Evolutionary conservation across 2,888 invertebrate genomes (phyloP).

Genomic region (Plagodis pulveraria): DNA sequence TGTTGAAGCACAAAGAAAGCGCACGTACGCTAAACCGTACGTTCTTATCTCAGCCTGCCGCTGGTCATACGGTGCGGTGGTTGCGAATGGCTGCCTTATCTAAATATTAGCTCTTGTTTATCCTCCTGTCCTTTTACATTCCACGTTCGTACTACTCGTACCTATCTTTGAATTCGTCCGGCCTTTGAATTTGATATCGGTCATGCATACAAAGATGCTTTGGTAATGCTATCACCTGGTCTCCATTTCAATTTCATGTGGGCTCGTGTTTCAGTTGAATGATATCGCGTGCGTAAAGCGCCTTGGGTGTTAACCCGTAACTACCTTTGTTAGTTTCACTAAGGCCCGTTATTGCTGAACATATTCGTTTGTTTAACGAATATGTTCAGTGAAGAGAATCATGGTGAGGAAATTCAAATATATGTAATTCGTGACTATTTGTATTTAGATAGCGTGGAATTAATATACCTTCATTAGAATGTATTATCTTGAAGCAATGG

Average conservation of each 20-base stretch:
- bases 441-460: too few species aligned
- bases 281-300: not conserved
- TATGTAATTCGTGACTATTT: too few species aligned
- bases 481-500: too few species aligned
- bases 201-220: conserved; percentile 60
- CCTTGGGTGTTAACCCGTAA: conserved; percentile 1
- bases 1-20: conserved; percentile 60
- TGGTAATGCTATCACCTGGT: conserved; percentile 43
- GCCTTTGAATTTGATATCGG: conserved; percentile 51
- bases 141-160: conserved; percentile 50
- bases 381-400: too few species aligned
- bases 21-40: conserved; percentile 61
- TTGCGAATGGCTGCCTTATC: conserved; percentile 64
- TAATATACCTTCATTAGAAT: too few species aligned
- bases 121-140: conserved; percentile 64
- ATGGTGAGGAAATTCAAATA: too few species aligned
- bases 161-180: conserved; percentile 60
- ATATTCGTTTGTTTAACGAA: too few species aligned
- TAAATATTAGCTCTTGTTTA: conserved; percentile 73
- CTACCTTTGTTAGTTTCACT: conserved; percentile 3
- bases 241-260: conserved; percentile 21
- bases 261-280: conserved; percentile 14
- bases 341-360: too few species aligned
- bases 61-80: conserved; percentile 44
- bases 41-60: conserved; percentile 49